Conservation (phyloP, 1,140 invertebrate species). For the Halotydeus destructor region DNA sequence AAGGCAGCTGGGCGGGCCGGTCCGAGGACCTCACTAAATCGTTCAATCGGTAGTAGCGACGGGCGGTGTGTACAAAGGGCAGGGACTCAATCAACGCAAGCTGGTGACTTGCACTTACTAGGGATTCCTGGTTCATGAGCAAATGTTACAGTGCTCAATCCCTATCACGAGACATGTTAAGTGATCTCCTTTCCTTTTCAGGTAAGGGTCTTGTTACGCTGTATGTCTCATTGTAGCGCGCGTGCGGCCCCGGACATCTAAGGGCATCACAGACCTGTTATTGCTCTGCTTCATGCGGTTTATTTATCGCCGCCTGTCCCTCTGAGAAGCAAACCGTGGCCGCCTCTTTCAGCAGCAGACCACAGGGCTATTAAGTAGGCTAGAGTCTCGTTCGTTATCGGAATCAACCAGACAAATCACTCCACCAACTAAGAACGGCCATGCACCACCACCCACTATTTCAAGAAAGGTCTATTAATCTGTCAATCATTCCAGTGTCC, state of each 20-base stretch:
- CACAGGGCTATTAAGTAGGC: slow-evolving; percentile 41
- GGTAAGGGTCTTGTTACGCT: slow-evolving; percentile 33
- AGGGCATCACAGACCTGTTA: slow-evolving; percentile 66
- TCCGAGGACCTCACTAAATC: no score
- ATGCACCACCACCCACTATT: slow-evolving; percentile 67
- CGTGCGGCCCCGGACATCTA: slow-evolving; percentile 57
- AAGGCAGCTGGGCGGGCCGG: no score
- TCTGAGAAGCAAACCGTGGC: slow-evolving; percentile 37
- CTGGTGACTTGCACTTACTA: slow-evolving; percentile 63
- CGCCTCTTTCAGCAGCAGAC: slow-evolving; percentile 12
- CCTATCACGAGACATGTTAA: slow-evolving; percentile 56
- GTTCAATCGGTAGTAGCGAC: slow-evolving; percentile 73
- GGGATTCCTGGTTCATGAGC: slow-evolving; percentile 67
- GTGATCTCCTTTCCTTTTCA: slow-evolving; percentile 47
- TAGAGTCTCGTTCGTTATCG: slow-evolving; percentile 42
- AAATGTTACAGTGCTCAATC: slow-evolving; percentile 61
- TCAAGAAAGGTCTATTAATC: slow-evolving; percentile 78
- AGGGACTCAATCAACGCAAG: slow-evolving; percentile 65
- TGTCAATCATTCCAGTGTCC: slow-evolving; percentile 69
- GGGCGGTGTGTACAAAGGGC: slow-evolving; percentile 72
- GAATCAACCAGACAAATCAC: slow-evolving; percentile 55
- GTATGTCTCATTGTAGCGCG: slow-evolving; percentile 57
- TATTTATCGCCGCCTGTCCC: slow-evolving; percentile 29
- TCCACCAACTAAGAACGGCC: slow-evolving; percentile 76
- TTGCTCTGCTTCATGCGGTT: slow-evolving; percentile 53